These are phyloP conservation scores for Epistrophella euchroma DNA, from an alignment of 2,888 invertebrate genomes.

Conservation along the genomic window DNA sequence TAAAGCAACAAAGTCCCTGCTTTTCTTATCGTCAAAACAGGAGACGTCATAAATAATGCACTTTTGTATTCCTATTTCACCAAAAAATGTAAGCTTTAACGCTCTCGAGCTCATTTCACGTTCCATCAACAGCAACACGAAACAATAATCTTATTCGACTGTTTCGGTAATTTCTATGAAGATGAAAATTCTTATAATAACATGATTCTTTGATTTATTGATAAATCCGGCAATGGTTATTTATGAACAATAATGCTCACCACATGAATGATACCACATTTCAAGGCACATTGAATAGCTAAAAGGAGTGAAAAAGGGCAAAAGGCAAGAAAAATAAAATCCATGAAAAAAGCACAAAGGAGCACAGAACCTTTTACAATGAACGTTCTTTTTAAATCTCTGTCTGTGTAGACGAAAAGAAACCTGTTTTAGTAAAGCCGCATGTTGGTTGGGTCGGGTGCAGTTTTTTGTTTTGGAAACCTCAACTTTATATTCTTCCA, in stretches of 20 bases:
- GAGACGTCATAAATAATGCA: too few relatives aligned
- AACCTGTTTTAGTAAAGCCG: conserved; percentile 27
- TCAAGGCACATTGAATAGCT: neutral
- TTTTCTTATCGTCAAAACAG: too few relatives aligned
- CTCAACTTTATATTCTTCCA: neutral
- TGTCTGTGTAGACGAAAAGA: neutral
- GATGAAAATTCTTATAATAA: too few relatives aligned
- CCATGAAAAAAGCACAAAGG: conserved; percentile 21
- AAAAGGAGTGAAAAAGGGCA: conserved; percentile 16
- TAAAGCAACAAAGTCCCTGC: too few relatives aligned
- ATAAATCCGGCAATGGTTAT: neutral
- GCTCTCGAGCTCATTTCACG: too few relatives aligned
- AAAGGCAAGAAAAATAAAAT: conserved; percentile 18
- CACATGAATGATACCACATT: conserved; percentile 27
- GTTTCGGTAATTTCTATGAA: too few relatives aligned
- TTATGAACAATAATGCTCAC: neutral
- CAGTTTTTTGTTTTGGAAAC: conserved; percentile 20
- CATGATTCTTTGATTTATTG: neutral
- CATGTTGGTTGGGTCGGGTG: conserved; percentile 19
- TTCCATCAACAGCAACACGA: too few relatives aligned
- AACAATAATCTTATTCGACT: too few relatives aligned
- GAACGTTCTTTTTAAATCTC: conserved; percentile 19
- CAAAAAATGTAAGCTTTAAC: too few relatives aligned
- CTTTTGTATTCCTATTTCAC: too few relatives aligned
- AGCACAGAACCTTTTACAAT: conserved; percentile 11